Evolutionary conservation across 2,113 vertebrate species (phyloP).

Genomic region (Corydoras maculifer): DNA sequence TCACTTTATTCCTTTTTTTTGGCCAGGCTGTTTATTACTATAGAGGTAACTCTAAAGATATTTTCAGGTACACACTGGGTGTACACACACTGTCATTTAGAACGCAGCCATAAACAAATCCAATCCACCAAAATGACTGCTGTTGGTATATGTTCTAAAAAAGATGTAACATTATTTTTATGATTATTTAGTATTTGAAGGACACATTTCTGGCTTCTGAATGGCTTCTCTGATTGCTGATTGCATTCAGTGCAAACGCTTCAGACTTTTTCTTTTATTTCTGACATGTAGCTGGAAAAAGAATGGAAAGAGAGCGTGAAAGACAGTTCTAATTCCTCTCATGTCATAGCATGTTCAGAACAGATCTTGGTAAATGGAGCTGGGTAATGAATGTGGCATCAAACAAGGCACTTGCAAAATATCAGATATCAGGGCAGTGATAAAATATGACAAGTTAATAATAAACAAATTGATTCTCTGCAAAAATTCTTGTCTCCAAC

Average conservation of each 20-base stretch:
- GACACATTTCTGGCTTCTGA: constrained; percentile 35
- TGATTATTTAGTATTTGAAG: constrained; percentile 45
- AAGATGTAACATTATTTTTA: constrained; percentile 15
- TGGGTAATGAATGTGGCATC: neutral
- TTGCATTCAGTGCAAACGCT: constrained; percentile 25
- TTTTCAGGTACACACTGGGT: neutral
- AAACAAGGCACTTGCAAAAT: constrained; percentile 11
- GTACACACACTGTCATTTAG: constrained; percentile 19
- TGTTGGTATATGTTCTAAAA: constrained; percentile 30
- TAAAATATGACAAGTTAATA: constrained; percentile 11
- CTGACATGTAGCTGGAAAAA: no score
- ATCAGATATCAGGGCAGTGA: constrained; percentile 3
- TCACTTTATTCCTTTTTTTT: no score
- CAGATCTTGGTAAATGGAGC: constrained; percentile 8
- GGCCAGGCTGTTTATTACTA: no score
- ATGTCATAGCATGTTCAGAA: constrained; percentile 7
- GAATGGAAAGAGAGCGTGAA: neutral
- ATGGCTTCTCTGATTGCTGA: constrained; percentile 28
- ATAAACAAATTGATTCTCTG: constrained; percentile 8
- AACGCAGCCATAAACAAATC: constrained; percentile 38
- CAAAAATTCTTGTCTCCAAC: no score
- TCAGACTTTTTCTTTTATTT: no score
- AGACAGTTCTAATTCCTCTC: neutral
- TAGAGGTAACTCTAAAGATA: no score
- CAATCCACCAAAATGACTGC: constrained; percentile 34